phyloP scores from a whole-genome alignment of 2,113 vertebrate genomes.

The Parus major region DNA sequence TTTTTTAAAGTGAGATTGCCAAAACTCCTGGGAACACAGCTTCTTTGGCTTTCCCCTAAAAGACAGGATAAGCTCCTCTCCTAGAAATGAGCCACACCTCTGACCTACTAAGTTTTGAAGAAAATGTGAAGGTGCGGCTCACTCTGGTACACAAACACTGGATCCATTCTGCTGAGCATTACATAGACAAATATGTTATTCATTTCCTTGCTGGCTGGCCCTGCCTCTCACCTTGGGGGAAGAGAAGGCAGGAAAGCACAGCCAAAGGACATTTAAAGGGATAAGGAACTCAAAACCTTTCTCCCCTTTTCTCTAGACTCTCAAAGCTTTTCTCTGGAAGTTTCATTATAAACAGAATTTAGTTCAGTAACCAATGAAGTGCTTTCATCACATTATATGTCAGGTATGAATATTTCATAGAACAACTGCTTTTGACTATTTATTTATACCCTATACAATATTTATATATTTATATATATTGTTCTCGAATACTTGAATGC shows the following conservation, averaged over 20 bases:
- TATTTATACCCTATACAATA: not conserved
- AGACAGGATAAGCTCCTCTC: not conserved
- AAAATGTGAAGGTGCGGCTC: not conserved
- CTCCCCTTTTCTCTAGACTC: not conserved
- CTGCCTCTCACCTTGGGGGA: not conserved
- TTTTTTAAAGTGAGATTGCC: not conserved
- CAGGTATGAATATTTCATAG: not conserved
- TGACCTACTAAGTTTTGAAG: not conserved
- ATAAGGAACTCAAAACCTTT: not conserved
- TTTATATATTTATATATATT: no score
- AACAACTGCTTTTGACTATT: not conserved
- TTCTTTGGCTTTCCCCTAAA: not conserved
- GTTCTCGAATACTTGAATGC: not conserved
- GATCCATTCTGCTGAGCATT: not conserved
- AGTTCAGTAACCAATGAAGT: not conserved
- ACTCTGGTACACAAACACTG: not conserved
- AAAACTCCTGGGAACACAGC: not conserved
- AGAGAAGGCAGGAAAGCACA: not conserved
- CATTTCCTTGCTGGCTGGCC: not conserved
- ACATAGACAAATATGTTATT: not conserved
- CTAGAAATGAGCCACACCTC: not conserved
- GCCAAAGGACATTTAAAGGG: not conserved
- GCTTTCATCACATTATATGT: not conserved
- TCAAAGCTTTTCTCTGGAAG: not conserved
- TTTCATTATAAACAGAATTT: not conserved